Base-by-base conservation (phyloP, 1,140 invertebrate species). In the Sminthurides bifidus region DNA sequence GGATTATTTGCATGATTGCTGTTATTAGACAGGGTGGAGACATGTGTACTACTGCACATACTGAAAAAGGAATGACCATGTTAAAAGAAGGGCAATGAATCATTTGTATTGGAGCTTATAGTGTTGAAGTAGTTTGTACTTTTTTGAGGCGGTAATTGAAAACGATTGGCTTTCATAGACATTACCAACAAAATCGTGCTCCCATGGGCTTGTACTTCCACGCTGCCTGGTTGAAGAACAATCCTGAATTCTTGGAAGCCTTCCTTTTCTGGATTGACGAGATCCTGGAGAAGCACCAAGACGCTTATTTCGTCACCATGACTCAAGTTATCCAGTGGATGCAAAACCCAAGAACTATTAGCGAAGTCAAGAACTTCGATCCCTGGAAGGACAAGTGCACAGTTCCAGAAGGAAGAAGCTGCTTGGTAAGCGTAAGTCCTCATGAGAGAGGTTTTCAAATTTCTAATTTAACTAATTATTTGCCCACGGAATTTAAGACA, bases 251-350 rank as follows among this genome's bases (percentile, higher is more conserved):
- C 70, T 74, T 93, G 51, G 89, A 93, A 65, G 85, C 88, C 54
- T 90, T 96, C 78, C 76, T 92, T 8, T 89, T 87, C 69, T 95
- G 91, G 87, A 84, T 96, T 61, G 91, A 95, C 68, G 91, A 95
- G 74, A 80, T 92, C 43, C 72, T 92, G 29, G 74, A 80, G 55
- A 84, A 82, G 53, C 82, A 90, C 73, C 87, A 89, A 56, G 92
- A 96, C 68, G 91, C 93, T 4, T 95, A 92, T 73, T 94, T 96
- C 68, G 88, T 93, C 1, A 95, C 91, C n/a, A 93, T 92, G 85
- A 93, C 89, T 2, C 89, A 92, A 72, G 54, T 93, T 1, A 91
- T 95, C 63, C 89, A 94, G 69, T 95, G 92, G 91, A 92, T 95
- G 69, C 89, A 92, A 68, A 92, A 91, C 67, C 90, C 91, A 10